phyloP scores from a whole-genome alignment of 2,888 invertebrate genomes.

The Notodonta ziczac region DNA sequence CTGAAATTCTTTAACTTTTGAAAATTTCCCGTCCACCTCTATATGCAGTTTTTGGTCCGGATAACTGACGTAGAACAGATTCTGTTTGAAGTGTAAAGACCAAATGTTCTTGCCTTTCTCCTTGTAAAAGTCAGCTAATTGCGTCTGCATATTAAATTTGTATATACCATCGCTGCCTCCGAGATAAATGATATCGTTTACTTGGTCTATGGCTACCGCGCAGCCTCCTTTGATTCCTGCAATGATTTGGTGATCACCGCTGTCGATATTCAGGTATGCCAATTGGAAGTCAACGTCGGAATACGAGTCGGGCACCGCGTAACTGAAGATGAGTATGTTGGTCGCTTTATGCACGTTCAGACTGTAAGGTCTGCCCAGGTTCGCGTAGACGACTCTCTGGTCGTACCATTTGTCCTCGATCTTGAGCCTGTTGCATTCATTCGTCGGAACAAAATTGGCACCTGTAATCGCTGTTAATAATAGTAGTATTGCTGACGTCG shows the following conservation, averaged over 20 bases:
- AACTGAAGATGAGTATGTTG: constrained; percentile 63
- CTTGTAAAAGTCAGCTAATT: constrained; percentile 59
- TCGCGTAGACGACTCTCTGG: constrained; percentile 49
- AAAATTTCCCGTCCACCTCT: constrained; percentile 60
- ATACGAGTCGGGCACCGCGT: constrained; percentile 54
- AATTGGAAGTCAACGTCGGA: constrained; percentile 64
- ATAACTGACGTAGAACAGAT: constrained; percentile 66
- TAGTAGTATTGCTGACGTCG: constrained; percentile 26
- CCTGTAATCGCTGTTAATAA: constrained; percentile 18
- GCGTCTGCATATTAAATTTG: constrained; percentile 62
- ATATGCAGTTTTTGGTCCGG: constrained; percentile 64
- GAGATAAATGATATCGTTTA: constrained; percentile 58
- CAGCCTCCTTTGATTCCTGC: constrained; percentile 65
- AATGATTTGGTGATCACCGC: constrained; percentile 52
- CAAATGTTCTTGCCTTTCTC: constrained; percentile 64
- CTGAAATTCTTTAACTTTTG: constrained; percentile 60
- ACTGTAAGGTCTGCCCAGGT: constrained; percentile 57
- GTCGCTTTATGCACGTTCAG: constrained; percentile 55
- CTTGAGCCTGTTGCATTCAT: constrained; percentile 51
- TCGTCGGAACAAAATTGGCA: constrained; percentile 29
- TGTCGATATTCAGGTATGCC: constrained; percentile 53
- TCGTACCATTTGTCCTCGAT: constrained; percentile 60
- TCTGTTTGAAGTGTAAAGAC: constrained; percentile 58
- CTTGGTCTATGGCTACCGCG: constrained; percentile 59
- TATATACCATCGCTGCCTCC: constrained; percentile 71